A percentile compares a stretch with the other conserved stretches of the same genome.
phyloP scores from a whole-genome alignment of 37 sponge, comb jelly and placozoan genomes.

The Dysidea cf. avara region DNA sequence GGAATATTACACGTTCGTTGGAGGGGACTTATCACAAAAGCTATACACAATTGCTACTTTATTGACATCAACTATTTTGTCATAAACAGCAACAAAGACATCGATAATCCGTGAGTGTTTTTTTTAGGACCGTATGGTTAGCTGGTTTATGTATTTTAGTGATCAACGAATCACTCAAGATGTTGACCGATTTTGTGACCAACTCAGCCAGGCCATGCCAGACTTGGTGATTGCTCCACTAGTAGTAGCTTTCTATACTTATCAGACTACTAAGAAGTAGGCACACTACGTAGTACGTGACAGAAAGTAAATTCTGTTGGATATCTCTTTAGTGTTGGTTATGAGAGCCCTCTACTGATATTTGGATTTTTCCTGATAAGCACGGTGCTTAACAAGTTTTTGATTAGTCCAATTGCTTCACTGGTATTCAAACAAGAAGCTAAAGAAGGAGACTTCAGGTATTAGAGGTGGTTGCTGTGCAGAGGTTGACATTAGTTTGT shows the following conservation, averaged over 20 bases:
- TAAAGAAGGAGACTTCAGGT: constrained; percentile 90
- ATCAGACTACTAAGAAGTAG: constrained; percentile 65
- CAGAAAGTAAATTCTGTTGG: too few species aligned
- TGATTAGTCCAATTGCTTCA: constrained; percentile 69
- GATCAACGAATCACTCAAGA: constrained; percentile 95
- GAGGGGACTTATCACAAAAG: constrained; percentile 47
- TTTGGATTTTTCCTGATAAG: constrained; percentile 61
- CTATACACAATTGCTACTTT: constrained; percentile 64
- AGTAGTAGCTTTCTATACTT: constrained; percentile 81
- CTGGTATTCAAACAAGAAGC: constrained; percentile 63
- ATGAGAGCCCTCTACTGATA: constrained; percentile 48
- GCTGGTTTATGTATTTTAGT: too few species aligned
- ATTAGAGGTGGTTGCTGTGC: neutral
- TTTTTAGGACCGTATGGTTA: too few species aligned
- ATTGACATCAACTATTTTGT: constrained; percentile 52
- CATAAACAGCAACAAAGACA: constrained; percentile 43
- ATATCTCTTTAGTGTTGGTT: constrained; percentile 56
- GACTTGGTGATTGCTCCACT: constrained; percentile 72
- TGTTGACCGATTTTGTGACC: constrained; percentile 75
- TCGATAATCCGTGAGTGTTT: constrained; percentile 81
- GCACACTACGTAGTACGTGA: neutral
- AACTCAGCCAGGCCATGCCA: constrained; percentile 59
- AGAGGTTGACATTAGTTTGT: neutral
- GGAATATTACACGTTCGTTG: constrained; percentile 71
- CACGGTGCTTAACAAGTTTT: constrained; percentile 77